These are phyloP conservation scores for Dicyrtomina minuta DNA, from an alignment of 2,888 invertebrate species.

Conservation along the genomic window DNA sequence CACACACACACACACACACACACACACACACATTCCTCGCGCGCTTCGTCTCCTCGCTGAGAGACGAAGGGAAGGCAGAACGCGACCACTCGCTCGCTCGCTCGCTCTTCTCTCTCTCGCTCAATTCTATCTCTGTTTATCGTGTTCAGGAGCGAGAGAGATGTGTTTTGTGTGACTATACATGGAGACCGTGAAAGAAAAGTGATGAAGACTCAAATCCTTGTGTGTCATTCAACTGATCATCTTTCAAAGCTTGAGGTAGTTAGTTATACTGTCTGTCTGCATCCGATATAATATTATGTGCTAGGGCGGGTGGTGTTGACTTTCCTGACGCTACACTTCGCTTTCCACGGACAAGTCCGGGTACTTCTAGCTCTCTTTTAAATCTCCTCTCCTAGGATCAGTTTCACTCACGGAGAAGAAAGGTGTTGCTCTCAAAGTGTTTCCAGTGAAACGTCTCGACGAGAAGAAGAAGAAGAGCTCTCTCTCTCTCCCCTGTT, in stretches of 20 bases:
- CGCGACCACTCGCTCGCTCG: not conserved
- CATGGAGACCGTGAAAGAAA: not conserved
- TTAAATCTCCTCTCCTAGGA: too few species aligned
- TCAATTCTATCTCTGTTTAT: not conserved
- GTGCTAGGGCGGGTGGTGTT: too few species aligned
- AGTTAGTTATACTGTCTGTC: conserved; percentile 12
- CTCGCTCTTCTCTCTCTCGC: not conserved
- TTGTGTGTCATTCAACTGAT: conserved; percentile 30
- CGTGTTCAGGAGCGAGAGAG: not conserved
- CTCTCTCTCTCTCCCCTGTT: conserved; percentile 23
- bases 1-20: conserved; percentile 8
- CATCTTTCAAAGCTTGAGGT: conserved; percentile 27
- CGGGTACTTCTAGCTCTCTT: too few species aligned
- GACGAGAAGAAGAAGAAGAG: not conserved
- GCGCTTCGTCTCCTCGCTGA: not conserved
- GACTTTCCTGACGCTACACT: too few species aligned
- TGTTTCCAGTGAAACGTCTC: conserved; percentile 16
- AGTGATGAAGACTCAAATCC: conserved; percentile 28
- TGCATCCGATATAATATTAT: not conserved
- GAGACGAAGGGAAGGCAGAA: not conserved
- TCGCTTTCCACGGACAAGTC: too few species aligned
- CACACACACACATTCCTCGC: not conserved
- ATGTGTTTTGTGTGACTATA: not conserved
- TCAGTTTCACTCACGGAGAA: not conserved
- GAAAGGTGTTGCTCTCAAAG: conserved; percentile 31